Evolutionary conservation across 2,888 invertebrate species (phyloP).

Genomic region (Eristalis pertinax): DNA sequence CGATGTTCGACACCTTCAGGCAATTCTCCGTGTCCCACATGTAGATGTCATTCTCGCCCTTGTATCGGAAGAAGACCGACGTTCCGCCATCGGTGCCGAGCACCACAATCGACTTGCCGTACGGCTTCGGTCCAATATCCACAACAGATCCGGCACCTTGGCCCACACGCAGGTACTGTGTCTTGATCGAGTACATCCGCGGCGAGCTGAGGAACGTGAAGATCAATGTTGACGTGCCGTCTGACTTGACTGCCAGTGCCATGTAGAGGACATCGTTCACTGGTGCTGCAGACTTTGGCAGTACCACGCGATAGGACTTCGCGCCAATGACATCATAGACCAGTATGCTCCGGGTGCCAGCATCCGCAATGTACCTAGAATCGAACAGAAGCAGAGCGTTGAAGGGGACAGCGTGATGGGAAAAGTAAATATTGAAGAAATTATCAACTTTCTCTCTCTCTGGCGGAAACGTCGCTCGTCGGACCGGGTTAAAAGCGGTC

Average conservation of each 20-base stretch:
- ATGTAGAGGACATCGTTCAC: slow-evolving; percentile 84
- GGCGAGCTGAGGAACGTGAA: slow-evolving; percentile 84
- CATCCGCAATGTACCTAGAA: slow-evolving; percentile 79
- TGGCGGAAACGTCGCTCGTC: not conserved
- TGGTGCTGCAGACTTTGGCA: slow-evolving; percentile 83
- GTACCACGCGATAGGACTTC: slow-evolving; percentile 83
- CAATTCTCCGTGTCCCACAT: slow-evolving; percentile 85
- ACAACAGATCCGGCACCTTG: slow-evolving; percentile 83
- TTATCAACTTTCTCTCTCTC: not conserved
- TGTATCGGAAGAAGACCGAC: slow-evolving; percentile 84
- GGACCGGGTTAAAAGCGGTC: not conserved
- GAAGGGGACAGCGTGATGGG: not conserved
- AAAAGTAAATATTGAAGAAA: slow-evolving; percentile 22
- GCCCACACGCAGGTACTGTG: slow-evolving; percentile 83
- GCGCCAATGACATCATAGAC: slow-evolving; percentile 83
- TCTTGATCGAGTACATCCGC: slow-evolving; percentile 83
- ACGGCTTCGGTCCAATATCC: slow-evolving; percentile 84
- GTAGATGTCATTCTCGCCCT: slow-evolving; percentile 85
- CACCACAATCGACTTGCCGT: slow-evolving; percentile 82
- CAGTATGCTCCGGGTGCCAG: slow-evolving; percentile 80
- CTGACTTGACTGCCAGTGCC: slow-evolving; percentile 82
- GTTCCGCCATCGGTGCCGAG: slow-evolving; percentile 85
- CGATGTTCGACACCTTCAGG: slow-evolving; percentile 83
- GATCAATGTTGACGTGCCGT: slow-evolving; percentile 82
- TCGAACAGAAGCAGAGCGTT: not conserved